phyloP scores from a whole-genome alignment of 1,140 invertebrate genomes.

The Palaemon carinicauda region DNA sequence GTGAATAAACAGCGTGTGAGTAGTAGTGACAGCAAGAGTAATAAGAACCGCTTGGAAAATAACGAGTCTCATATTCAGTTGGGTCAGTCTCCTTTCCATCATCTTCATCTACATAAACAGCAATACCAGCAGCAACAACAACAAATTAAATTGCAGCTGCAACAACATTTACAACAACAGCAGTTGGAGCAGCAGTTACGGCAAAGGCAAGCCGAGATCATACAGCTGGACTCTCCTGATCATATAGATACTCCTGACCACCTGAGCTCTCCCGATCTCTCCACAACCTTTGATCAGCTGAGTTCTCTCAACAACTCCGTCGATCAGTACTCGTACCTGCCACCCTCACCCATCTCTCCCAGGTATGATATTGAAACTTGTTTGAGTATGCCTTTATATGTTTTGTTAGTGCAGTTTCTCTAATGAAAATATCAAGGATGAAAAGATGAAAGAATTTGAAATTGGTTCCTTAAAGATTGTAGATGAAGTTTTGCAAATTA shows the following conservation, averaged over 20 bases:
- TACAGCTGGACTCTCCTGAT: constrained; percentile 54
- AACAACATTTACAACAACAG: constrained; percentile 45
- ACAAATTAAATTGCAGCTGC: constrained; percentile 40
- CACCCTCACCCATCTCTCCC: constrained; percentile 58
- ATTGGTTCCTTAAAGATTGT: too few relatives aligned
- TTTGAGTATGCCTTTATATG: background rate
- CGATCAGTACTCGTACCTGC: constrained; percentile 58
- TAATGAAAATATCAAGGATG: background rate
- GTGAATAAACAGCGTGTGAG: constrained; percentile 53
- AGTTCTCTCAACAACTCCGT: constrained; percentile 52
- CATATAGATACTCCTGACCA: constrained; percentile 56
- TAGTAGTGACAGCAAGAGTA: constrained; percentile 25
- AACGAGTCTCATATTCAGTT: constrained; percentile 47
- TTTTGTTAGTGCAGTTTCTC: background rate
- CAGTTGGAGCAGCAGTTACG: constrained; percentile 32
- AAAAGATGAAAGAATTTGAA: background rate
- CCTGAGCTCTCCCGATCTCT: constrained; percentile 57
- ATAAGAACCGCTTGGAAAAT: constrained; percentile 35
- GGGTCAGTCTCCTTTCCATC: constrained; percentile 53
- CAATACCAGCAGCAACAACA: constrained; percentile 54
- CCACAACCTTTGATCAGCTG: constrained; percentile 56
- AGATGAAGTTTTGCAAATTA: too few relatives aligned
- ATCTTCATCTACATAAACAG: constrained; percentile 50
- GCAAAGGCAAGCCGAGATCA: constrained; percentile 45
- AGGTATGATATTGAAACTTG: constrained; percentile 14